phyloP scores from a whole-genome alignment of 2,888 invertebrate genomes.

The Thalpophila matura region DNA sequence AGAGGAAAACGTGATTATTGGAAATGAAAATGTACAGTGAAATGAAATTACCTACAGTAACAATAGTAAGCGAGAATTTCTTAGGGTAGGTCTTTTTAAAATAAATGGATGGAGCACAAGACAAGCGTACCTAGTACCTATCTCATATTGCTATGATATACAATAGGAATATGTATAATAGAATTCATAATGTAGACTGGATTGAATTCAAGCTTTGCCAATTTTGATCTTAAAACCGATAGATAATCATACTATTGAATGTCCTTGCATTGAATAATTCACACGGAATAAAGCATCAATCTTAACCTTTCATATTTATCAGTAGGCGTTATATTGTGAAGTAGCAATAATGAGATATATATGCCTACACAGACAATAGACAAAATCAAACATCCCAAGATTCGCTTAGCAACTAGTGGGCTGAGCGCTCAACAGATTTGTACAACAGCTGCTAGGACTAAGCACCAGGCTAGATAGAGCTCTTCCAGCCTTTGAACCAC shows the following conservation, averaged over 20 bases:
- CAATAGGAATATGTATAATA: constrained; percentile 12
- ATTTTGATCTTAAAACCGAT: constrained; percentile 35
- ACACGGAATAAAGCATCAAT: constrained; percentile 28
- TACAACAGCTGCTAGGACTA: constrained; percentile 81
- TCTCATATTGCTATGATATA: not conserved
- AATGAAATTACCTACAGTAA: constrained; percentile 26
- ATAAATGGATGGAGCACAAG: not conserved
- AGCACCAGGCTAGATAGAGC: constrained; percentile 72
- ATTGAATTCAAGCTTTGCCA: constrained; percentile 36
- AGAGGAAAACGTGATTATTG: constrained; percentile 45
- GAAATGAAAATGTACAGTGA: constrained; percentile 39
- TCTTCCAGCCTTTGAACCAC: constrained; percentile 67
- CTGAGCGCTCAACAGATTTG: constrained; percentile 84
- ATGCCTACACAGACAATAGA: constrained; percentile 63
- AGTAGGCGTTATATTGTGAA: constrained; percentile 53
- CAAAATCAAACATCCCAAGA: constrained; percentile 78
- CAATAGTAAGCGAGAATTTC: not conserved
- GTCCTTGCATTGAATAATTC: constrained; percentile 32
- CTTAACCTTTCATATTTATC: constrained; percentile 40
- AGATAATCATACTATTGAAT: constrained; percentile 37
- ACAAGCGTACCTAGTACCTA: constrained; percentile 15
- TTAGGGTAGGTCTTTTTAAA: not conserved
- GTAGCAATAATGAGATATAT: constrained; percentile 67
- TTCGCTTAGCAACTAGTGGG: constrained; percentile 87
- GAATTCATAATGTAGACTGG: constrained; percentile 29